Evolutionary conservation across 2,797 vertebrate species (phyloP), one percentile per base, ranked within the genome.

Genomic region (Nothura maculosa): DNA sequence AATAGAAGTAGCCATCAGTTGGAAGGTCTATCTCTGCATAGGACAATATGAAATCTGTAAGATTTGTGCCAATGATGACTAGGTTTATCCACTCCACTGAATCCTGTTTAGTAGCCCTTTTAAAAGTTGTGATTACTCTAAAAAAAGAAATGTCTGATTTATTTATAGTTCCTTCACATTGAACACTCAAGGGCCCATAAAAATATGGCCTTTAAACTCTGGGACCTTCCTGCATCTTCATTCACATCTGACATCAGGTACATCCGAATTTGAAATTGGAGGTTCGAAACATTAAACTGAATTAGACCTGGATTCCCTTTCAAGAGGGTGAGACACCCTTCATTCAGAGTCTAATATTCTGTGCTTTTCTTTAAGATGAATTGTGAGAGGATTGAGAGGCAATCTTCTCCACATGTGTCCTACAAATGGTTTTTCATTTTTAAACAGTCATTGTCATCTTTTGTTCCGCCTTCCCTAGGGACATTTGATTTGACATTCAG

Each of bases 121-220:
- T 90, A 93, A 92, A 90, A 93, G 66, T 78, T 92, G 13, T 78
- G 92, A 86, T 90, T 85, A 34, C 20, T 18, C 28, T 32, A 87
- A 43, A 75, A 75, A 60, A 81, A 68, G 32, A 68, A 68, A 38
- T 27, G 47, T 68, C 24, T 34, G 47, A 54, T 10, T 15, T 94
- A 81, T 92, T 85, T 83, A 72, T 90, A 85, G 10, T 74, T 86
- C 60, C 18, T 85, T 87, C 61, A 85, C 12, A 52, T 79, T 28
- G 62, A 84, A 91, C 36, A 76, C 17, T 25, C 10, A 67, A 82
- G 34, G 43, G 38, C 38, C 34, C 52, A 62, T 25, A 34, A 80
- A 91, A 84, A 81, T 34, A 81, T 27, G 85, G 28, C 21, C 91
- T 83, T 88, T 52, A 90, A 73, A 58, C 34, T 54, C 4, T 50